phyloP scores from a whole-genome alignment of 2,113 vertebrate genomes.

The Callospermophilus lateralis region DNA sequence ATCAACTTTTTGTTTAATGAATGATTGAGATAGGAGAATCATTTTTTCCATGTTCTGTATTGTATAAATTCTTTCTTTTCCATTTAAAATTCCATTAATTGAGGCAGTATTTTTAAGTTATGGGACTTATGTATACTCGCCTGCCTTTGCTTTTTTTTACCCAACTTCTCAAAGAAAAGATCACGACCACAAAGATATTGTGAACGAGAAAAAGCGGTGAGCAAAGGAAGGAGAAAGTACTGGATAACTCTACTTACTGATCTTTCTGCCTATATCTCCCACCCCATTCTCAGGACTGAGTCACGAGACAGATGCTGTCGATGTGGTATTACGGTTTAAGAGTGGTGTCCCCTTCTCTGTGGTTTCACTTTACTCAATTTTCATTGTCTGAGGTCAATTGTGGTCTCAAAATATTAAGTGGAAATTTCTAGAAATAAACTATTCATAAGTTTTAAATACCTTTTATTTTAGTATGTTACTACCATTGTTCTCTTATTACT shows the following conservation, averaged over 20 bases:
- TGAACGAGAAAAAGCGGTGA: not conserved
- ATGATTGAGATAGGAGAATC: not conserved
- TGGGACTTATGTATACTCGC: not conserved
- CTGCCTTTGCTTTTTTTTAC: not conserved
- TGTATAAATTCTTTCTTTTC: not conserved
- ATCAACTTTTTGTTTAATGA: constrained; percentile 22
- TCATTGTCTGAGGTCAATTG: not conserved
- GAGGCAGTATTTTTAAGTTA: not conserved
- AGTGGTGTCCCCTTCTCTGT: no score
- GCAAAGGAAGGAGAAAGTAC: not conserved
- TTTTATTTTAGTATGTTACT: no score
- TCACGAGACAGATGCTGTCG: not conserved
- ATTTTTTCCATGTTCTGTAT: not conserved
- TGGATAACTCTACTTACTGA: not conserved
- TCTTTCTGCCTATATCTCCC: not conserved
- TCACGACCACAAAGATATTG: not conserved
- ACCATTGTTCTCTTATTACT: no score
- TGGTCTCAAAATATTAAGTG: not conserved
- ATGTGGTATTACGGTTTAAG: not conserved
- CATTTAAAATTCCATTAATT: constrained; percentile 20
- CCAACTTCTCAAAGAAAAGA: not conserved
- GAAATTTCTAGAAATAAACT: no score
- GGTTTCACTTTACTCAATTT: not conserved
- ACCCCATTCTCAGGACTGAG: not conserved
- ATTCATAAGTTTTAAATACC: no score